These are phyloP conservation scores for Aldabrachelys gigantea DNA, from an alignment of 2,113 vertebrate species.

Conservation along the genomic window DNA sequence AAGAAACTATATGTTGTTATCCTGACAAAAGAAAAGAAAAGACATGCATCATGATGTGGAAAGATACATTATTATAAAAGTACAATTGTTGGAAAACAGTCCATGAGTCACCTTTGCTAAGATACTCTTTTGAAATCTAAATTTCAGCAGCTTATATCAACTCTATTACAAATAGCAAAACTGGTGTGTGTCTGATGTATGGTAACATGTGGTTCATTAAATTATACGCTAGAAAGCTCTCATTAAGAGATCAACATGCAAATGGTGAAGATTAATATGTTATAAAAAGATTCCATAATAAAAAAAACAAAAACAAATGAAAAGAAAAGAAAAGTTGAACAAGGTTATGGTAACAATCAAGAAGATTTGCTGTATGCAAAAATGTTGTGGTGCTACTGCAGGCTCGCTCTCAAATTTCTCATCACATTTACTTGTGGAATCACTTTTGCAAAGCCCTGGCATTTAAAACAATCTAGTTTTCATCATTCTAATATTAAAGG, in stretches of 20 bases:
- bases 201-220: constrained; percentile 8
- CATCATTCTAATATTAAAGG: constrained; percentile 22
- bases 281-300: background rate
- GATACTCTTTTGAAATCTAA: background rate
- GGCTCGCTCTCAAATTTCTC: background rate
- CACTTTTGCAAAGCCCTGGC: background rate
- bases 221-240: constrained; percentile 14
- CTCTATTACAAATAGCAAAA: background rate
- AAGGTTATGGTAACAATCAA: background rate
- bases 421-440: background rate
- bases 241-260: background rate
- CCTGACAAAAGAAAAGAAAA: constrained; percentile 83
- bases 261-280: constrained; percentile 14
- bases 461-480: background rate
- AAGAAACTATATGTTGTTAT: constrained; percentile 81
- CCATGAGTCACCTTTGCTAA: constrained; percentile 56
- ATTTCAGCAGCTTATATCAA: background rate
- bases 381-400: background rate
- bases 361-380: background rate
- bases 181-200: background rate
- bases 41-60: constrained; percentile 83
- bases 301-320: background rate
- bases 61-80: constrained; percentile 77
- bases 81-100: constrained; percentile 75
- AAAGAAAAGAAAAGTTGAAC: background rate